Evolutionary conservation across 2,797 vertebrate species (phyloP).

Genomic region (Notolabrus celidotus): DNA sequence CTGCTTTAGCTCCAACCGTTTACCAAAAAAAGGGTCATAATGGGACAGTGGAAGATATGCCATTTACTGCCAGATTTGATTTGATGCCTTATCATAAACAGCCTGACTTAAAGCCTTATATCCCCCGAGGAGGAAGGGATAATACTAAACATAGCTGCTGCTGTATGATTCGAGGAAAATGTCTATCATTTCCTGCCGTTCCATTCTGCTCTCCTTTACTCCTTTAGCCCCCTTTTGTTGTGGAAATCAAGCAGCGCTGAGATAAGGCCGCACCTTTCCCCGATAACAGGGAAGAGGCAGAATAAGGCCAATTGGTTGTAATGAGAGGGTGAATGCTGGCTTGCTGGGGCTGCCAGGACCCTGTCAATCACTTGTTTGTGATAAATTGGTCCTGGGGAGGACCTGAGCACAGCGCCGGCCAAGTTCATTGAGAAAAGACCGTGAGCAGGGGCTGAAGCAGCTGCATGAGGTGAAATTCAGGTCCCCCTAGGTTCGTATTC

Average conservation of each 20-base stretch:
- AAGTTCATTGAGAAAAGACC: constrained; percentile 78
- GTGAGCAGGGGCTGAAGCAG: constrained; percentile 45
- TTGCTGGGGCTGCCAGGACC: constrained; percentile 79
- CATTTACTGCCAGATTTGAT: constrained; percentile 59
- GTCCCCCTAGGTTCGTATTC: constrained; percentile 45
- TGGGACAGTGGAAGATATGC: constrained; percentile 30
- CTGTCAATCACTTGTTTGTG: constrained; percentile 86
- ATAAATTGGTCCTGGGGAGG: constrained; percentile 65
- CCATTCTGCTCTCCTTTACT: constrained; percentile 47
- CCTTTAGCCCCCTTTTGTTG: constrained; percentile 65
- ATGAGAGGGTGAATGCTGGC: constrained; percentile 83
- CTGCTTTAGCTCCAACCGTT: constrained; percentile 34
- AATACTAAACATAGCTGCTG: constrained; percentile 64
- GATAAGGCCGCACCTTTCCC: constrained; percentile 87
- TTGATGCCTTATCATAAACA: constrained; percentile 69
- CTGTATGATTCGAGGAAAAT: constrained; percentile 63
- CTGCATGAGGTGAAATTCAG: constrained; percentile 34
- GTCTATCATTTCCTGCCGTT: constrained; percentile 64
- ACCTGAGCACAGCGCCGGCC: constrained; percentile 62
- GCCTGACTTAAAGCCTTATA: constrained; percentile 63
- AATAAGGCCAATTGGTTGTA: constrained; percentile 88
- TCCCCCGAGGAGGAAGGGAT: constrained; percentile 48
- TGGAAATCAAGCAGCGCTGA: constrained; percentile 77
- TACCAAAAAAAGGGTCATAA: constrained; percentile 47
- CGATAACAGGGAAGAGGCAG: constrained; percentile 81